These are phyloP conservation scores for Mesorhabditis spiculigera DNA, from an alignment of 2,888 invertebrate genomes.

Conservation along the genomic window DNA sequence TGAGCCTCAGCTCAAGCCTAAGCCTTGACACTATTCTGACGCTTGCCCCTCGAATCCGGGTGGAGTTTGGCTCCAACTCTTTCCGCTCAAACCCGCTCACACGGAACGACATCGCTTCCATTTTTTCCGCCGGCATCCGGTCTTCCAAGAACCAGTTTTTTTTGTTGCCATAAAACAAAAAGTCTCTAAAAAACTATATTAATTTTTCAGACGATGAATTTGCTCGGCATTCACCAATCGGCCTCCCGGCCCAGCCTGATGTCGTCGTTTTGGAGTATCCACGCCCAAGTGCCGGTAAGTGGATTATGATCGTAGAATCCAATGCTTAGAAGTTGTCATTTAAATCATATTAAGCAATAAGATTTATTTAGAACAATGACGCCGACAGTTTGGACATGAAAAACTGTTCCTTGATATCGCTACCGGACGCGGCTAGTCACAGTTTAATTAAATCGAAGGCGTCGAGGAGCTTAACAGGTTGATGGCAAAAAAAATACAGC, in stretches of 20 bases:
- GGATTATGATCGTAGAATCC: too few species aligned
- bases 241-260: slow-evolving; percentile 37
- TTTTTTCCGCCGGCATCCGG: background rate
- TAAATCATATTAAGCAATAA: too few species aligned
- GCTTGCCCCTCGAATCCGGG: background rate
- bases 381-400: background rate
- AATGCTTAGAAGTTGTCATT: too few species aligned
- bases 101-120: background rate
- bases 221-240: slow-evolving; percentile 31
- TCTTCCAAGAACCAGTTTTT: background rate
- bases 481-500: too few species aligned
- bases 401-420: slow-evolving; percentile 1
- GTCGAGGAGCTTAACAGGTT: background rate
- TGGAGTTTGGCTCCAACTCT: background rate
- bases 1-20: too few species aligned
- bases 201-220: slow-evolving; percentile 9
- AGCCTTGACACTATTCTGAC: too few species aligned
- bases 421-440: background rate
- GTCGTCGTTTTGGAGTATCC: slow-evolving; percentile 37
- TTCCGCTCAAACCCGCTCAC: background rate
- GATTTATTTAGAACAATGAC: background rate
- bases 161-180: background rate
- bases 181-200: background rate
- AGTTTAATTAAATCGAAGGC: background rate
- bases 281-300: slow-evolving; percentile 32